These are phyloP conservation scores for Coecobrya sp. DNA, from an alignment of 2,888 invertebrate species.

Conservation along the genomic window DNA sequence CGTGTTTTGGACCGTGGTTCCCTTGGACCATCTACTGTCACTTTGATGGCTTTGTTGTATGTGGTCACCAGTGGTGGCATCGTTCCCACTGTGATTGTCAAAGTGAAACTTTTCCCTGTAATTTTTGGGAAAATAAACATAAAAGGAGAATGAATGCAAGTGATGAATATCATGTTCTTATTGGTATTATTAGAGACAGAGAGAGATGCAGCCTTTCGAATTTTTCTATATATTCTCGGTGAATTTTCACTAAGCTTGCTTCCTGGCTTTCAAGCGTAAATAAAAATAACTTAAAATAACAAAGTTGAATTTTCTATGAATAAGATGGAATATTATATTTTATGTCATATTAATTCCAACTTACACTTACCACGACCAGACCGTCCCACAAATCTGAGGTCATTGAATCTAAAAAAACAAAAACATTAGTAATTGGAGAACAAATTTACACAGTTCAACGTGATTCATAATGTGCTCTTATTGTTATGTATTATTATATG, in stretches of 20 bases:
- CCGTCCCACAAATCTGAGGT: conserved; percentile 98
- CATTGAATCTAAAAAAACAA: too few relatives aligned
- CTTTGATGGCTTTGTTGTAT: conserved; percentile 99
- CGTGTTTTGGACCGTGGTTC: conserved; percentile 98
- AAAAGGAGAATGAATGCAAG: conserved; percentile 22
- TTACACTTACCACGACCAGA: conserved; percentile 96
- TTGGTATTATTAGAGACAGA: too few relatives aligned
- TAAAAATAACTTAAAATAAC: too few relatives aligned
- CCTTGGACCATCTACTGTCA: conserved; percentile 97
- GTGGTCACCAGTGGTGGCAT: conserved; percentile 98
- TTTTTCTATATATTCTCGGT: not conserved
- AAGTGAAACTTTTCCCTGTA: conserved; percentile 98
- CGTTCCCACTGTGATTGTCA: conserved; percentile 98
- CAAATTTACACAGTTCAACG: too few relatives aligned
- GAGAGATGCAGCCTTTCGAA: too few relatives aligned
- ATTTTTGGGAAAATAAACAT: conserved; percentile 2
- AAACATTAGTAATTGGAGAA: too few relatives aligned
- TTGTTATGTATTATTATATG: too few relatives aligned
- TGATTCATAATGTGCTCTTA: too few relatives aligned
- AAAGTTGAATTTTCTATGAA: too few relatives aligned
- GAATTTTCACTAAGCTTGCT: too few relatives aligned
- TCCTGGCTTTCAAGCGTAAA: too few relatives aligned
- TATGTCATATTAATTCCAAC: conserved; percentile 65
- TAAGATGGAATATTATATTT: conserved; percentile 49
- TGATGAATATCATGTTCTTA: conserved; percentile 28